Conservation (phyloP, 2,797 vertebrate species). For the Cossypha caffra region DNA sequence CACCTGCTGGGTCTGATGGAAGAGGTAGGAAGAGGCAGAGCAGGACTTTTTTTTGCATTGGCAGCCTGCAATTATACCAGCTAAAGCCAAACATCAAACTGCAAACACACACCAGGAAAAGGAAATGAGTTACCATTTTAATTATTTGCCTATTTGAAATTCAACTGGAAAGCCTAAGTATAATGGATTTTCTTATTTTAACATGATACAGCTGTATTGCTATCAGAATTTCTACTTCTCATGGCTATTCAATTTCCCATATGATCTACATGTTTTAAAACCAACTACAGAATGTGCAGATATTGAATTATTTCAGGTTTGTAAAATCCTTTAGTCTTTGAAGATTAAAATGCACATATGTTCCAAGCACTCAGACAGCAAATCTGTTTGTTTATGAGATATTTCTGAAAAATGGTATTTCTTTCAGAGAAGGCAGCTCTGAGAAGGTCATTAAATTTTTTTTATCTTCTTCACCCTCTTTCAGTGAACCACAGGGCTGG, state of each 20-base stretch:
- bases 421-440: neutral
- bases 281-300: neutral
- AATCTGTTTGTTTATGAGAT: neutral
- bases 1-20: neutral
- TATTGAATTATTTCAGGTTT: neutral
- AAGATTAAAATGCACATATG: neutral
- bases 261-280: neutral
- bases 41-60: neutral
- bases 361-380: neutral
- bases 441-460: neutral
- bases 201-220: neutral
- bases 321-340: neutral
- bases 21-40: neutral
- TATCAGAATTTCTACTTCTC: neutral
- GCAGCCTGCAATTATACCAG: neutral
- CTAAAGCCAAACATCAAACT: neutral
- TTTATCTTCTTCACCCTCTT: neutral
- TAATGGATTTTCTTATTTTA: neutral
- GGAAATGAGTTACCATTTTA: neutral
- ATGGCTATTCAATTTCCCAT: neutral
- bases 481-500: neutral
- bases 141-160: neutral
- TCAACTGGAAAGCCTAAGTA: neutral
- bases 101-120: neutral
- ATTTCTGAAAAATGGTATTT: neutral